Base-by-base conservation (phyloP, 2,113 vertebrate genomes). In the Paratilapia polleni region DNA sequence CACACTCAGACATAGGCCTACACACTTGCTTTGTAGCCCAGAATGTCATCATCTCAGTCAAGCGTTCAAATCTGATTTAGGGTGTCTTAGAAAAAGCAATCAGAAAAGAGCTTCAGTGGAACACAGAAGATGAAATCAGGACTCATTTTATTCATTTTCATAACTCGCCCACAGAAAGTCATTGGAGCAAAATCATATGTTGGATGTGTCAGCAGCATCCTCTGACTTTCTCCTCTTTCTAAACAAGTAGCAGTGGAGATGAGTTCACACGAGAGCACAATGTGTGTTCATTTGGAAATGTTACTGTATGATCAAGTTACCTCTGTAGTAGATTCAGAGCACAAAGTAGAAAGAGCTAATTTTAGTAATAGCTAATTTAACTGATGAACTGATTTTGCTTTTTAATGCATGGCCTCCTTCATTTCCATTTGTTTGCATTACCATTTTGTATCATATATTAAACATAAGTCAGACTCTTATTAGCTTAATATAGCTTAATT, bases 21-120 rank as follows among this genome's bases (percentile, higher is more conserved):
- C 81, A 80, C 79, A 49, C 58, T 54, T 20, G 52, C 54, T 76
- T 77, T 28, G 4, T 8, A 41, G 43, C 68, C 7, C 34, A n/a
- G 78, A 82, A 84, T 86, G 81, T 84, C 88, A 77, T 89, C 87
- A 84, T 91, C 61, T 84, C 84, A 87, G 82, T 90, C 82, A 87
- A 63, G 76, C 38, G 10, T 90, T 90, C 59, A 82, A 83, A 89
- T 92, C 78, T 86, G 91, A 93, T 90, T 83, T 81, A 64, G 78
- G 77, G 66, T 70, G 64, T 90, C 86, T 89, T 89, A 77, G 84
- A n/a, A 79, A 82, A 84, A 87, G 75, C 79, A 86, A 87, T 88
- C 81, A 84, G 58, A 86, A 88, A 80, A 63, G 77, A 79, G 77
- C 61, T 83, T 87, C 77, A 82, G 85, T 77, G 80, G 70, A 90